These are phyloP conservation scores for Vidua chalybeata DNA, from an alignment of 2,113 vertebrate genomes.

Conservation along the genomic window DNA sequence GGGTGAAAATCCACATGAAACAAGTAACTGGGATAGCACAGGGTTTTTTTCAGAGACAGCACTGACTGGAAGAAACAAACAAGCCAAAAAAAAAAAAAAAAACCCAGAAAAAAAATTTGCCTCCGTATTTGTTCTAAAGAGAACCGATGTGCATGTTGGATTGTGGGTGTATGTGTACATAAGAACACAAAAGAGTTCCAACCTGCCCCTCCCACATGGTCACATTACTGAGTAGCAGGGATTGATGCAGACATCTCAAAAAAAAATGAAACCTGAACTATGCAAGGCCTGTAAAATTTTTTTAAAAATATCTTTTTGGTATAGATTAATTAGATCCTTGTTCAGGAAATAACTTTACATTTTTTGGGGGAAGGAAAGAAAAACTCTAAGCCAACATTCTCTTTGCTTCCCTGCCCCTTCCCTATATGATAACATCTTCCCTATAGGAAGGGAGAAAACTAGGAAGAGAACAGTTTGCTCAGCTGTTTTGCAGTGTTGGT, in stretches of 20 bases:
- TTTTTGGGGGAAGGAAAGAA: not conserved
- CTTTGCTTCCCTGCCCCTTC: not conserved
- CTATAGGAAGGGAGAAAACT: not conserved
- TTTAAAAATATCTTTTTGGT: not conserved
- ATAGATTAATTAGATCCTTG: not conserved
- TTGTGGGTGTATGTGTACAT: not conserved
- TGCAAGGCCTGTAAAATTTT: not conserved
- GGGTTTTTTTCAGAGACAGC: not conserved
- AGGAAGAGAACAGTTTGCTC: not conserved
- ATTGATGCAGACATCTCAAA: not conserved
- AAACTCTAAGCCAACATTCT: not conserved
- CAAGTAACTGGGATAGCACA: not conserved
- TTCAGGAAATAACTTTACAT: not conserved
- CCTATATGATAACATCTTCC: not conserved
- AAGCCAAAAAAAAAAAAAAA: not conserved
- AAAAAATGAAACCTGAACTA: not conserved
- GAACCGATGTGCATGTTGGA: rapidly evolving
- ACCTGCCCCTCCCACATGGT: not conserved
- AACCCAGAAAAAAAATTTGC: not conserved
- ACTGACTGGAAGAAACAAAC: rapidly evolving
- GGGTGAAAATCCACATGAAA: not conserved
- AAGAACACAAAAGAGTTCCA: not conserved
- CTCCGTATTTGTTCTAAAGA: not conserved
- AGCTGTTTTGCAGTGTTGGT: not conserved
- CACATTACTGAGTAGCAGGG: not conserved